Conservation (phyloP, 2,113 vertebrate genomes). For the Crocuta crocuta region DNA sequence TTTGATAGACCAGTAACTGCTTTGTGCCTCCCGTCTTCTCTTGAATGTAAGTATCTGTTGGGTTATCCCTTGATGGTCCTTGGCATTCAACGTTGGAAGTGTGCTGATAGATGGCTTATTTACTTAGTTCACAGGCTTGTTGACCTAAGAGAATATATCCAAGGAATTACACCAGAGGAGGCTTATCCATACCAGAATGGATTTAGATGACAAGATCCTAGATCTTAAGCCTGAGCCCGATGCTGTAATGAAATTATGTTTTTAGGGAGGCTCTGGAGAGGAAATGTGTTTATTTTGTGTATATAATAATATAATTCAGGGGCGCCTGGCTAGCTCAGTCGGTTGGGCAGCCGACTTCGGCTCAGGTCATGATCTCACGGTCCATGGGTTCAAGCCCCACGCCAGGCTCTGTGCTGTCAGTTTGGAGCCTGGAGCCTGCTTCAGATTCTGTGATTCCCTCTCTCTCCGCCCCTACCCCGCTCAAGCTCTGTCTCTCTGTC, state of each 20-base stretch:
- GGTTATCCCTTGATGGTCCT: not conserved
- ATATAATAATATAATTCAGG: not conserved
- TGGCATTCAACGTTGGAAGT: not conserved
- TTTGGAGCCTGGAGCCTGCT: too few species aligned
- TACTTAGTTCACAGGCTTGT: not conserved
- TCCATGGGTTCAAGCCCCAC: too few species aligned
- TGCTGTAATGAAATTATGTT: not conserved
- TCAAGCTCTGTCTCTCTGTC: too few species aligned
- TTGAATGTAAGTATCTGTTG: not conserved
- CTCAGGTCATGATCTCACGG: too few species aligned
- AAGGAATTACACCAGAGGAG: not conserved
- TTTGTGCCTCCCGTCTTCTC: not conserved
- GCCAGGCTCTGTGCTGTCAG: too few species aligned
- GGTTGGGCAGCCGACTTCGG: too few species aligned
- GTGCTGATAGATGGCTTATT: not conserved
- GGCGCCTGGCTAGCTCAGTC: too few species aligned
- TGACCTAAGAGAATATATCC: not conserved
- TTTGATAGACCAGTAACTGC: not conserved
- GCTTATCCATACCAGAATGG: not conserved
- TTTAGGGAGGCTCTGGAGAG: not conserved
- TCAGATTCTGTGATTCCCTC: too few species aligned
- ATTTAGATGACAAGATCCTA: not conserved
- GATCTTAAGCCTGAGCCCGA: not conserved
- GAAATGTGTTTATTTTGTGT: slow-evolving; percentile 3
- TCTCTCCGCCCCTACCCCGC: too few species aligned